Base-by-base conservation (phyloP, 2,797 vertebrate species). In the Astyanax mexicanus region DNA sequence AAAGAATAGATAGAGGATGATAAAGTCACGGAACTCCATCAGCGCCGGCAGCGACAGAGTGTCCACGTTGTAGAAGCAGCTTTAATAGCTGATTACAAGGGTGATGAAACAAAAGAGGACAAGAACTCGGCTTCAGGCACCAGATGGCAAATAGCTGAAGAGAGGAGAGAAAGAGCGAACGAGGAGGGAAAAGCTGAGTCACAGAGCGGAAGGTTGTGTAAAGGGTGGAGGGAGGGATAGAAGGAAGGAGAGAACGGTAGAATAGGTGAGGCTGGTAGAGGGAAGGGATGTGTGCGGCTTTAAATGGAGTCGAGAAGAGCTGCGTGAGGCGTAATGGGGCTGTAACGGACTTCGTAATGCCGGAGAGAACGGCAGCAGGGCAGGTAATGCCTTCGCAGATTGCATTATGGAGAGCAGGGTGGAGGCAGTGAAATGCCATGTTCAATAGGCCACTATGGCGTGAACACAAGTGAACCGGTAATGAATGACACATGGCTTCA, bases 51-150 rank as follows among this genome's bases (percentile, higher is more conserved):
- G 79, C 75, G 83, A 86, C 84, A 80, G 74, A 86, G 38, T 25
- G 73, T 77, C 67, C 8, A 29, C 84, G 88, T n/a, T 86, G 84
- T 87, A 82, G 77, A 81, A 85, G 84, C 74, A 71, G 86, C 82
- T 80, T 86, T 88, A 84, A 88, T 83, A 45, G 62, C 66, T 77
- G 80, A 81, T 78, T 80, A 80, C 74, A 54, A 57, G 44, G 71
- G 67, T 60, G 75, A 75, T 80, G 69, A 81, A 84, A 77, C 74
- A 78, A 79, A 80, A 68, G 65, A 71, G 69, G 79, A 80, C 72
- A 62, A 77, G 74, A 80, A 45, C 42, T 68, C 61, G 37, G 29
- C 70, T 74, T 72, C 55, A 61, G 71, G 60, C 55, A 74, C 47
- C 76, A 84, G 82, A 81, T 84, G 82, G 82, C 74, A 69, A 81